phyloP scores from a whole-genome alignment of 2,113 vertebrate species.

The Trichechus manatus region DNA sequence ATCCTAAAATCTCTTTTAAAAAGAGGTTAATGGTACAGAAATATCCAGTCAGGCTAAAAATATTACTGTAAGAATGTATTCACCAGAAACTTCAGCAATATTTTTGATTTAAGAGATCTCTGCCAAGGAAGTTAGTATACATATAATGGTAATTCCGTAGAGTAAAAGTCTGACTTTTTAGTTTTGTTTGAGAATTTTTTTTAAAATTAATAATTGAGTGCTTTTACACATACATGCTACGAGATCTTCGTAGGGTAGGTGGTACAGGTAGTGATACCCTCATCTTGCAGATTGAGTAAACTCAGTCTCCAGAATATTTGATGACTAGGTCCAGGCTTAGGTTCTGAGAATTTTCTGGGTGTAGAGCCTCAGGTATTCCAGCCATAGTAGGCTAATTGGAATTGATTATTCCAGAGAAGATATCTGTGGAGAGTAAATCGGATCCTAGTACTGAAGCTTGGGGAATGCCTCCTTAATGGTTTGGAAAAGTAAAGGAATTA shows the following conservation, averaged over 20 bases:
- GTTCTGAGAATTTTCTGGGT: conserved; percentile 10
- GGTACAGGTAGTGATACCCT: neutral
- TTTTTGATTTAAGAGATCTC: conserved; percentile 29
- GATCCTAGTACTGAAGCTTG: neutral
- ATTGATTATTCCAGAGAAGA: neutral
- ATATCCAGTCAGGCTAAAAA: neutral
- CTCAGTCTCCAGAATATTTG: neutral
- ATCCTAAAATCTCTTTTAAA: conserved; percentile 25
- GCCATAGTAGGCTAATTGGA: neutral
- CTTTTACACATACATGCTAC: neutral
- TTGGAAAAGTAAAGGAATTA: neutral
- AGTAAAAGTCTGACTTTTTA: neutral
- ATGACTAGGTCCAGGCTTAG: neutral
- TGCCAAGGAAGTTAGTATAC: neutral
- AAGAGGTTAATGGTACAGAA: neutral
- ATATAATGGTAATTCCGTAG: neutral
- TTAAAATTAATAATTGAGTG: neutral
- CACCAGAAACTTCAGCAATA: neutral
- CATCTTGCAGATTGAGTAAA: neutral
- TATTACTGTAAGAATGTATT: neutral
- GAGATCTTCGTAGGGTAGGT: neutral
- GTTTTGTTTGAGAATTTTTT: conserved; percentile 40
- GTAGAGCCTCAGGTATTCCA: conserved; percentile 20
- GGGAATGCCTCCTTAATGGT: neutral
- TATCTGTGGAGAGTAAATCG: neutral